Evolutionary conservation across 2,888 invertebrate genomes (phyloP).

Genomic region (Ophion obscuratus): DNA sequence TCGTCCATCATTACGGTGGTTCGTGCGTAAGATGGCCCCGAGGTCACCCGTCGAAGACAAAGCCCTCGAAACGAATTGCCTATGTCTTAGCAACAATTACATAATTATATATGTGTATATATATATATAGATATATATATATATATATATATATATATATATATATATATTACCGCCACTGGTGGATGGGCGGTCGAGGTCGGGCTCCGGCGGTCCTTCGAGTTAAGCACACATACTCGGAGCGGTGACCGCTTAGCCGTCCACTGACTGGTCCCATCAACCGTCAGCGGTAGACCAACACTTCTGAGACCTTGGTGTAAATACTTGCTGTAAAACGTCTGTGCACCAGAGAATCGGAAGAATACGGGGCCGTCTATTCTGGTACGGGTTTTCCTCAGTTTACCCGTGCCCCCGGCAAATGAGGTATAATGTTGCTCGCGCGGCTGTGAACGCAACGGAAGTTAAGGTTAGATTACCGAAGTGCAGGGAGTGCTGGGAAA

Average conservation of each 20-base stretch:
- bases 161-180: not conserved
- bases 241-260: not conserved
- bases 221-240: not conserved
- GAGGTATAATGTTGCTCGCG: too few species aligned
- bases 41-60: constrained; percentile 22
- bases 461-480: too few species aligned
- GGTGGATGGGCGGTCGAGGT: not conserved
- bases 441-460: too few species aligned
- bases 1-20: constrained; percentile 35
- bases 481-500: too few species aligned
- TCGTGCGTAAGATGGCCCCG: constrained; percentile 20
- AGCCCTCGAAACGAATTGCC: not conserved
- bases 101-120: not conserved
- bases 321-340: not conserved
- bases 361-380: too few species aligned
- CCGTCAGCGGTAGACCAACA: not conserved
- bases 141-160: not conserved
- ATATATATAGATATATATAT: not conserved
- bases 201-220: not conserved
- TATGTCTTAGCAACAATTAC: not conserved
- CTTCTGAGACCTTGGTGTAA: not conserved
- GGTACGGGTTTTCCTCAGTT: too few species aligned
- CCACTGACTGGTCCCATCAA: too few species aligned
- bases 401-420: too few species aligned
- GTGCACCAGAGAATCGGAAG: not conserved